A percentile compares a stretch with the other conserved stretches of the same genome.
Evolutionary conservation across 2,888 invertebrate species (phyloP).

Genomic region (Drosophila siamana): DNA sequence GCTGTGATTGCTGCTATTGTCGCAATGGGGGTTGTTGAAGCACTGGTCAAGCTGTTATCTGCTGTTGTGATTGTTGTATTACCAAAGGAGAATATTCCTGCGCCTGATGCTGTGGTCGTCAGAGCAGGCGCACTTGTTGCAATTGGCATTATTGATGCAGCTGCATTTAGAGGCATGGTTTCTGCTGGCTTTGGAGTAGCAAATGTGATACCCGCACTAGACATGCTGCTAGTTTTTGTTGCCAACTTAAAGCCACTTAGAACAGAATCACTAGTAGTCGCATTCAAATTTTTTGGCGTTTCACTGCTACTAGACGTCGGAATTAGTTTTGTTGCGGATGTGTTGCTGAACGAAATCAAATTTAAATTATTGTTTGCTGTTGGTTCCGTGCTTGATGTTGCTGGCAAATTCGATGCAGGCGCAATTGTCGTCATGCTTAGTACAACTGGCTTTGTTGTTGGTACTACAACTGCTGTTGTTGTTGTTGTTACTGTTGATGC

Average conservation of each 20-base stretch:
- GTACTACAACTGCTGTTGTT: conserved; percentile 3
- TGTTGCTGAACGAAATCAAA: conserved; percentile 10
- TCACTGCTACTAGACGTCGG: conserved; percentile 1
- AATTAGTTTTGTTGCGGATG: neutral
- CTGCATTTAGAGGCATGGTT: neutral
- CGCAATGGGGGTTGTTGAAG: neutral
- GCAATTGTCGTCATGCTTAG: conserved; percentile 6
- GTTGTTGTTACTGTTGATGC: conserved; percentile 2
- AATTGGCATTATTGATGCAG: neutral
- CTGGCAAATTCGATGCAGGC: conserved; percentile 17
- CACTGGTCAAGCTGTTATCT: neutral
- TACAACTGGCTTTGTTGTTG: conserved; percentile 40
- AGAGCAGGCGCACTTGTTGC: conserved; percentile 7
- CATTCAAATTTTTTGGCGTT: neutral
- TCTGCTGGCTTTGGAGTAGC: conserved; percentile 4
- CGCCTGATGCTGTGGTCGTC: conserved; percentile 1
- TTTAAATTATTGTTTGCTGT: conserved; percentile 8
- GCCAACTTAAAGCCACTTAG: conserved; percentile 16
- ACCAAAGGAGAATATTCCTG: neutral
- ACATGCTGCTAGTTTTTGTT: neutral
- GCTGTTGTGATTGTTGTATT: conserved; percentile 1
- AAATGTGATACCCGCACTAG: conserved; percentile 10
- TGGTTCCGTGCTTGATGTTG: conserved; percentile 5
- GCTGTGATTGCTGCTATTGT: conserved; percentile 4
- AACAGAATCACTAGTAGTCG: neutral